A percentile compares a stretch with the other conserved stretches of the same genome.
phyloP scores from a whole-genome alignment of 2,888 invertebrate species.

The Lasioglossum villosulum region DNA sequence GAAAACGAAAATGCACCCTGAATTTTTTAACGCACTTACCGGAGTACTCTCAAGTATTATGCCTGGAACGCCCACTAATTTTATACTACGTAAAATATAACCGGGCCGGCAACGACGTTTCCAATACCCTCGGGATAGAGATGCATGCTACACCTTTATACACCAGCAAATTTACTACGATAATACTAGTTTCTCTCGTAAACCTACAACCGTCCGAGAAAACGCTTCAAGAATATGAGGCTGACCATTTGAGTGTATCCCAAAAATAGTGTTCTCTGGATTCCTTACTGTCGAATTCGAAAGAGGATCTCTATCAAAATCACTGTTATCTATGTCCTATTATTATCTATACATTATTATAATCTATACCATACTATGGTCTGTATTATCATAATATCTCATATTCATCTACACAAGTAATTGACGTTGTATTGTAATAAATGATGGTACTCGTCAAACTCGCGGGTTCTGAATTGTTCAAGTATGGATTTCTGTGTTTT shows the following conservation, averaged over 20 bases:
- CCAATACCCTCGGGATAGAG: conserved; percentile 65
- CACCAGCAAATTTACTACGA: conserved; percentile 60
- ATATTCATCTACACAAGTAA: too few species aligned
- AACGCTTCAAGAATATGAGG: conserved; percentile 24
- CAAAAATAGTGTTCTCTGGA: background rate
- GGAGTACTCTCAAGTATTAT: conserved; percentile 66
- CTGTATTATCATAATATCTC: too few species aligned
- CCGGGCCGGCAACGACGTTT: conserved; percentile 60
- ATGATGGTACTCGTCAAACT: background rate
- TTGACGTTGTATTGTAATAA: too few species aligned
- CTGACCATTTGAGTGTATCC: conserved; percentile 7
- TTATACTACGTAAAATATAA: conserved; percentile 66
- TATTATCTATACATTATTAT: too few species aligned
- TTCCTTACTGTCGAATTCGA: background rate
- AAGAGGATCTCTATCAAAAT: background rate
- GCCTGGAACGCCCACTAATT: conserved; percentile 58
- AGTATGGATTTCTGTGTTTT: background rate
- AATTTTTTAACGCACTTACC: conserved; percentile 73
- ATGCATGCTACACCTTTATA: conserved; percentile 43
- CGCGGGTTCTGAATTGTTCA: background rate
- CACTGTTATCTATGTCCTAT: too few species aligned
- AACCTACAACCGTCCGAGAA: conserved; percentile 44
- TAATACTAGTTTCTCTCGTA: conserved; percentile 53
- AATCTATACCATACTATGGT: too few species aligned
- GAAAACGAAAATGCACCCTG: conserved; percentile 61